Evolutionary conservation across 23 tunicate species (phyloP), one percentile per base, ranked within the genome.

Genomic region (Phallusia fumigata): DNA sequence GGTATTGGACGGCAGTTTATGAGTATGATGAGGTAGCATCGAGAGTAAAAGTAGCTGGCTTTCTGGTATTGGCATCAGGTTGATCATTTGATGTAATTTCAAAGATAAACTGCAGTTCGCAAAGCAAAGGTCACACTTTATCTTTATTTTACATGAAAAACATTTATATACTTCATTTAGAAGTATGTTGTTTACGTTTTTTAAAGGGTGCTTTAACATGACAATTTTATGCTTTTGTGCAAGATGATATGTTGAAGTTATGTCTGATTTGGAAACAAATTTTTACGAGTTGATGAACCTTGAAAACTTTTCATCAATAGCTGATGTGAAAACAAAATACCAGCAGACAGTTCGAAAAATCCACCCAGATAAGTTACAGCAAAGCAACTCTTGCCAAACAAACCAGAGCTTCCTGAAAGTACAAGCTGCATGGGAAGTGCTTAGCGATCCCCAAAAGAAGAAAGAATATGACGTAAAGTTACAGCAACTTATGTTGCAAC

Each of bases 341-440:
- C 85, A 73, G 34, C 31, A 72, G 69, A n/a, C 69, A 1, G 52
- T 45, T 19, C 73, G 35, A 6, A 35, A 65, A 40, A 10, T 47
- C 3, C 85, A 82, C 44, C 85, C 85, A 1, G 85, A 82, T 31
- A 82, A 82, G 33, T 16, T 52, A 24, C 36, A 32, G 26, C 32
- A 53, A 19, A 28, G 24, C 31, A 52, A 80, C 3, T 1, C 1
- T 0, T 12, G 15, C 53, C 11, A 24, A 34, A 28, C 32, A 32
- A 12, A 26, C 3, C 26, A 36, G 11, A 69, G 26, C 11, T n/a
- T 35, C 10, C 32, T 69, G 0, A 69, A 35, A n/a, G 1, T 82
- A 1, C 33, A 30, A 18, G 33, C 11, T 1, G 85, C 85, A 28
- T 82, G 85, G 85, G 69, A 82, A 18, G 58, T 72, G 18, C 44